These are phyloP conservation scores for Semicossyphus pulcher DNA, from an alignment of 2,113 vertebrate species.

Conservation along the genomic window DNA sequence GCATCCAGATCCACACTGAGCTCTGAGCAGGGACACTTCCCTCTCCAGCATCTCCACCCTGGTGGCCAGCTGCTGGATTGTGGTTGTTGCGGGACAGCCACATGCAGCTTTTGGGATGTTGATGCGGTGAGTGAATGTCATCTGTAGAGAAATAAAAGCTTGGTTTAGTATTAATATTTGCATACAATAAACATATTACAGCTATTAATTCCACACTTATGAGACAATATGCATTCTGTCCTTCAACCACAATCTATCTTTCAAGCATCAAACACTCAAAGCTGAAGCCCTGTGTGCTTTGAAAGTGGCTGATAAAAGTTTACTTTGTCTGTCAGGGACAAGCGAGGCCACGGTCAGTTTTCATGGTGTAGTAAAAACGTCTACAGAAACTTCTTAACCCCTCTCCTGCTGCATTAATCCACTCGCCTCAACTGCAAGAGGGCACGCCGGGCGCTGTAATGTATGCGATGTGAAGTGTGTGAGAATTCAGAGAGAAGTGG, in stretches of 20 bases:
- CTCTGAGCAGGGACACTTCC: conserved; percentile 92
- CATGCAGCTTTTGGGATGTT: conserved; percentile 95
- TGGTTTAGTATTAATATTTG: not conserved
- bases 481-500: not conserved
- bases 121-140: conserved; percentile 97
- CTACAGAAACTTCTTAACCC: not conserved
- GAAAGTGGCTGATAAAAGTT: not conserved
- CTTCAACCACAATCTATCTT: not conserved
- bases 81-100: conserved; percentile 84
- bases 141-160: conserved; percentile 53
- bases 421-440: not conserved
- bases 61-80: conserved; percentile 91
- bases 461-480: no score
- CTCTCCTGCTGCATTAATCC: not conserved
- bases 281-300: not conserved
- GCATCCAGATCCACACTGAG: conserved; percentile 91
- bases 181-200: not conserved
- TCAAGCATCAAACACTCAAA: not conserved
- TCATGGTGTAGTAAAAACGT: not conserved
- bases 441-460: no score
- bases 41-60: conserved; percentile 96
- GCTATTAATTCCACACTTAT: not conserved
- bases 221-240: not conserved
- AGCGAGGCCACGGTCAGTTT: not conserved
- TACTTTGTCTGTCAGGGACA: not conserved